phyloP scores from a whole-genome alignment of 2,888 invertebrate genomes.

The Lithophane ornitopus region DNA sequence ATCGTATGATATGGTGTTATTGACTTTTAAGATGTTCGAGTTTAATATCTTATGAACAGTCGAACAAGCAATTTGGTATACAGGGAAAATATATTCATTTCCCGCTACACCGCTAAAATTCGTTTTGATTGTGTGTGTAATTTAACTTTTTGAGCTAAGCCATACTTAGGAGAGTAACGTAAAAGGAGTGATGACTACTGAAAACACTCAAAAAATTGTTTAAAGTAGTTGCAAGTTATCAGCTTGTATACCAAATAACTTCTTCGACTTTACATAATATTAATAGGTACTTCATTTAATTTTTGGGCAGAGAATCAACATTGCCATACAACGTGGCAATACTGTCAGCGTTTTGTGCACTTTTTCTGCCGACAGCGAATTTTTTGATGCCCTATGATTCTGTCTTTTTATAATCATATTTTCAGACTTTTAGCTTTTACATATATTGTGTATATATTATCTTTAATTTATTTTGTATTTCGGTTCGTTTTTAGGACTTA shows the following conservation, averaged over 20 bases:
- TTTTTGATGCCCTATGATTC: not conserved
- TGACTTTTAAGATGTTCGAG: slow-evolving; percentile 45
- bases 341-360: not conserved
- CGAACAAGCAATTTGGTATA: too few relatives aligned
- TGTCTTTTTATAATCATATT: too few relatives aligned
- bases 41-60: slow-evolving; percentile 45
- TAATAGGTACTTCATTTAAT: not conserved
- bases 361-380: not conserved
- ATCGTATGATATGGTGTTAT: slow-evolving; percentile 48
- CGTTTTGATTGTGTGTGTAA: too few relatives aligned
- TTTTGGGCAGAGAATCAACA: not conserved
- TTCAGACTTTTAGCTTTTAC: not conserved
- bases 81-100: too few relatives aligned
- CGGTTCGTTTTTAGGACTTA: not conserved
- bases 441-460: not conserved
- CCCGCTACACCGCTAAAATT: too few relatives aligned
- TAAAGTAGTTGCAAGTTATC: too few relatives aligned
- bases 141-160: too few relatives aligned
- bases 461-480: not conserved
- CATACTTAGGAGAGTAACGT: too few relatives aligned
- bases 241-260: too few relatives aligned
- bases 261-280: not conserved
- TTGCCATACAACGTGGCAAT: not conserved
- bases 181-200: too few relatives aligned
- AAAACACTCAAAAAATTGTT: too few relatives aligned